phyloP scores from a whole-genome alignment of 1,140 invertebrate species.

The Varroa destructor region DNA sequence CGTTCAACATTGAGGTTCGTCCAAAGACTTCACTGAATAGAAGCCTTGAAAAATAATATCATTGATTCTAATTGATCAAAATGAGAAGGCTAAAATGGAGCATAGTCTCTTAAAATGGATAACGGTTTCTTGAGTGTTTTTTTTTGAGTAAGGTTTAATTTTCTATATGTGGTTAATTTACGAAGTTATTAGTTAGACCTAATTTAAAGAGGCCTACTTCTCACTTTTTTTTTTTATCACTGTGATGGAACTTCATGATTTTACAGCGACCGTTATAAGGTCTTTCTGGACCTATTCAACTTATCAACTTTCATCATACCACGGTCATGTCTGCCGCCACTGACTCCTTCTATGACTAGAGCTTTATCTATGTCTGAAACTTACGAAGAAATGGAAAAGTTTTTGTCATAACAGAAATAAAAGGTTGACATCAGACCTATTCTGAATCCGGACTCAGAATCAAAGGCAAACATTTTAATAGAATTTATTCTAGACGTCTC shows the following conservation, averaged over 20 bases:
- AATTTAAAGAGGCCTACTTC: not conserved
- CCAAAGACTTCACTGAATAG: not conserved
- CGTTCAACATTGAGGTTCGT: constrained; percentile 82
- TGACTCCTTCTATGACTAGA: constrained; percentile 57
- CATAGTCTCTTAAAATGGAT: not conserved
- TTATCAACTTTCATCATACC: constrained; percentile 89
- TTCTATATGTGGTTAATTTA: too few species aligned
- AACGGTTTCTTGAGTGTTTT: too few species aligned
- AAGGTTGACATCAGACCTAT: too few species aligned
- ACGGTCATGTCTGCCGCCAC: constrained; percentile 68
- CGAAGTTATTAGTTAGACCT: too few species aligned
- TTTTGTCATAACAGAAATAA: not conserved
- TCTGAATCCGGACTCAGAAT: too few species aligned
- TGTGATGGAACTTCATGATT: not conserved
- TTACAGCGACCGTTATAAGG: constrained; percentile 90
- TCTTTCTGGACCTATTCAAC: constrained; percentile 95
- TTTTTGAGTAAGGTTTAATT: too few species aligned
- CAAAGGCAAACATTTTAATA: too few species aligned
- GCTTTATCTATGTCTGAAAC: constrained; percentile 35
- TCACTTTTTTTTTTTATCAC: constrained; percentile 33
- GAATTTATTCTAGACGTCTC: too few species aligned
- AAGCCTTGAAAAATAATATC: not conserved
- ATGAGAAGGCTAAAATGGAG: not conserved
- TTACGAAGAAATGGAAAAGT: constrained; percentile 25
- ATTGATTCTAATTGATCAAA: not conserved